A percentile compares a stretch with the other conserved stretches of the same genome.
Evolutionary conservation across 2,797 vertebrate species (phyloP).

Genomic region (Graptemys geographica): DNA sequence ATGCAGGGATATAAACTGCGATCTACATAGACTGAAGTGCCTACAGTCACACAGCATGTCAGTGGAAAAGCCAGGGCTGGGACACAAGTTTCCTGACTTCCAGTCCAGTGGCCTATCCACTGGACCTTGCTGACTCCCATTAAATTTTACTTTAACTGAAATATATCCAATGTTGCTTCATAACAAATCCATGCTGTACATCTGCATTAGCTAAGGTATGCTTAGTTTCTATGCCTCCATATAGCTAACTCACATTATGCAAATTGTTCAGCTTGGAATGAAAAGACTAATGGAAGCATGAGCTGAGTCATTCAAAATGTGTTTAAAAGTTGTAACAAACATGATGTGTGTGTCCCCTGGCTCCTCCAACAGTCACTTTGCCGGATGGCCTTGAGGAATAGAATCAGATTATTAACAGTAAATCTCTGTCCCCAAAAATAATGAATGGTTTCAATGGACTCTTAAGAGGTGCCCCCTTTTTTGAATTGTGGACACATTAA

Average conservation of each 20-base stretch:
- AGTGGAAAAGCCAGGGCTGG: not conserved
- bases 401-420: not conserved
- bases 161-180: not conserved
- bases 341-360: not conserved
- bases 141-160: not conserved
- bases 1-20: not conserved
- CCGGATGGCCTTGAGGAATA: not conserved
- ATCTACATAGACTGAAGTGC: not conserved
- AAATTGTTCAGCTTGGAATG: not conserved
- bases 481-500: slow-evolving; percentile 2
- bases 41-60: not conserved
- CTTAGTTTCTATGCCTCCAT: no score
- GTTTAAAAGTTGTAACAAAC: not conserved
- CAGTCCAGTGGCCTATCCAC: not conserved
- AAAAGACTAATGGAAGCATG: not conserved
- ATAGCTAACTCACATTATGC: not conserved
- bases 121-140: not conserved
- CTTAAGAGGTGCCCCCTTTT: not conserved
- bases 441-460: slow-evolving; percentile 40
- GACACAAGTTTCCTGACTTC: no score
- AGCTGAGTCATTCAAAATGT: not conserved
- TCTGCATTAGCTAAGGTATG: no score
- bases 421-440: slow-evolving; percentile 47
- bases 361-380: not conserved
- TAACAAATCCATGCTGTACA: not conserved